Evolutionary conservation across 2,113 vertebrate species (phyloP), one percentile per base, ranked within the genome.

Genomic region (Erythrolamprus reginae): DNA sequence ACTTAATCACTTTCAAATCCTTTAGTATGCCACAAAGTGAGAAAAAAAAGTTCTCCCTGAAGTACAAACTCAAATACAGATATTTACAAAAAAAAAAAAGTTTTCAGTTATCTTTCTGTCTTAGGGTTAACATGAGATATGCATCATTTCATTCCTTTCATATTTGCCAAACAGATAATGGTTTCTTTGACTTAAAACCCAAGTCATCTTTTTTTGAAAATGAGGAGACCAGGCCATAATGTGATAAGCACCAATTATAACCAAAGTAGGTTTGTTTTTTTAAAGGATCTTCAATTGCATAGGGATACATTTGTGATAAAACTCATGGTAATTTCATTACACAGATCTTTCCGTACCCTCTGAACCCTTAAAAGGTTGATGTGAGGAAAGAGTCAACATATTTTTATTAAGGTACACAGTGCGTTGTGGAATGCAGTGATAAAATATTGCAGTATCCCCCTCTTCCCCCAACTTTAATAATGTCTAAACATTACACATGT

Each of bases 31-130:
- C 95, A 96, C 38, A 95, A 88, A 96, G 92, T 91, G 94, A 77
- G 48, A 92, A 93, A 90, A 92, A 82, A 90, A 92, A 92, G 84
- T 90, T 93, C 89, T 95, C 95, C 88, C 94, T 89, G 91, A 95
- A 96, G 96, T 96, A 96, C 95, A 95, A 96, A 96, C 93, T 93
- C 93, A 96, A 96, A 96, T 96, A 92, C 28, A 84, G 92, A 58
- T 94, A 97, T 94, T 96, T 97, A 96, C 93, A 96, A 58, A 58
- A 93, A 96, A 94, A 96, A 58, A 58, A 93, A 96, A 94, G 88
- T 93, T 1, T 85, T 48, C 91, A 95, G 92, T 48, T 96, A 94
- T 94, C 92, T 96, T 95, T 92, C 95, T 95, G 95, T 95, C 95
- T 92, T 91, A 96, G 89, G 91, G 91, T 95, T 95, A 96, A 93